Percentiles rank a stretch among this genome's conserved stretches.
Evolutionary conservation across 2,888 invertebrate genomes (phyloP).

Genomic region (Octodonta nipae): DNA sequence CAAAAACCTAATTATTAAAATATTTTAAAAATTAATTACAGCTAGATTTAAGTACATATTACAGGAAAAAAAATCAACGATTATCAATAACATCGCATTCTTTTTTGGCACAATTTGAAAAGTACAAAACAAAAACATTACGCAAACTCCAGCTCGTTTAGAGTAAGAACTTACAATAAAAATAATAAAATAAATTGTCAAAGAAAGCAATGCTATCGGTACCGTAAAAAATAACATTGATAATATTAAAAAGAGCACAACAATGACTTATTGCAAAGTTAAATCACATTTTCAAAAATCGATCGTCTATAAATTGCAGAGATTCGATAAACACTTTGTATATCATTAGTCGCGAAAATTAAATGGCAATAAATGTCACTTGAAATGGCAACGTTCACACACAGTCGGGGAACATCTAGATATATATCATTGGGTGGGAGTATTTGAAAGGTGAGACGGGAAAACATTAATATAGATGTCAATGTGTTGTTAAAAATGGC

Average conservation of each 20-base stretch:
- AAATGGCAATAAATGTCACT: slow-evolving; percentile 18
- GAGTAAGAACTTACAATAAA: slow-evolving; percentile 1
- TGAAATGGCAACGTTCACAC: slow-evolving; percentile 5
- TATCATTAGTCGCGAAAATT: slow-evolving; percentile 4
- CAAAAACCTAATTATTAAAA: no score
- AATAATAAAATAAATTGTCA: not conserved
- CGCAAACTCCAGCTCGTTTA: not conserved
- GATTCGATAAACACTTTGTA: not conserved
- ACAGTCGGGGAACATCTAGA: not conserved
- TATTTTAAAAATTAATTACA: no score
- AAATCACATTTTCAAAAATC: slow-evolving; percentile 26
- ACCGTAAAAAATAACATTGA: slow-evolving; percentile 2
- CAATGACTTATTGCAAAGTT: slow-evolving; percentile 31
- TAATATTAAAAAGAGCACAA: slow-evolving; percentile 21
- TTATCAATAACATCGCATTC: no score
- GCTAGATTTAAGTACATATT: no score
- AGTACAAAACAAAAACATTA: slow-evolving; percentile 6
- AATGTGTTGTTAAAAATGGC: no score
- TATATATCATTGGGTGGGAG: no score
- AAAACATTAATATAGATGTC: no score
- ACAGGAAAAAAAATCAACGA: no score
- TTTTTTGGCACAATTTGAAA: slow-evolving; percentile 21
- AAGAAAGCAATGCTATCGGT: not conserved
- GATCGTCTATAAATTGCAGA: slow-evolving; percentile 5
- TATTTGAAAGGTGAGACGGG: no score